Evolutionary conservation across 2,797 vertebrate species (phyloP).

Genomic region (Cirrhinus molitorella): DNA sequence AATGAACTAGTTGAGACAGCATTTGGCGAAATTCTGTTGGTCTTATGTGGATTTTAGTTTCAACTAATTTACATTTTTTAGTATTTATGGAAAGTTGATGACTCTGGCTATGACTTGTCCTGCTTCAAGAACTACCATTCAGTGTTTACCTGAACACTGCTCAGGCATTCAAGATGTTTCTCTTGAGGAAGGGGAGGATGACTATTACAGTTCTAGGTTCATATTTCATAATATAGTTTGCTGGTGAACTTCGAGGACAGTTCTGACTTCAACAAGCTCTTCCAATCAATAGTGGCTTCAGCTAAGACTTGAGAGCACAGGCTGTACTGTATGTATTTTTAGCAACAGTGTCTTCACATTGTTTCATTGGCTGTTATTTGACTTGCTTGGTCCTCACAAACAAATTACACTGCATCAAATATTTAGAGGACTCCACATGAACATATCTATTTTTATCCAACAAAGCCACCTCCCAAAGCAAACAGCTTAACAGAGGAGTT

Average conservation of each 20-base stretch:
- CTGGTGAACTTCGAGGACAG: slow-evolving; percentile 18
- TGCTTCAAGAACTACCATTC: background rate
- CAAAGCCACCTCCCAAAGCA: slow-evolving; percentile 44
- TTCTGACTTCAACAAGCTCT: background rate
- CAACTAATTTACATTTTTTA: background rate
- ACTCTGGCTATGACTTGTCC: background rate
- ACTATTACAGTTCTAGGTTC: background rate
- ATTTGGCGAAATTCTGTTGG: background rate
- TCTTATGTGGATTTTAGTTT: background rate
- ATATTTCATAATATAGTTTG: background rate
- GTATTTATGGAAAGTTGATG: background rate
- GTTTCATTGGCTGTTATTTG: slow-evolving; percentile 31
- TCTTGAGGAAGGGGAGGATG: background rate
- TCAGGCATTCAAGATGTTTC: background rate
- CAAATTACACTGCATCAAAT: slow-evolving; percentile 52
- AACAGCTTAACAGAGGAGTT: slow-evolving; percentile 32
- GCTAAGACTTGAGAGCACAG: background rate
- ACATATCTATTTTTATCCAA: slow-evolving; percentile 54
- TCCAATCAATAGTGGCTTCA: slow-evolving; percentile 7
- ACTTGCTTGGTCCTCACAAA: slow-evolving; percentile 47
- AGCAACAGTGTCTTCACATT: slow-evolving; percentile 20
- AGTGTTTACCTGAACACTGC: background rate
- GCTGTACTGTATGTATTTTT: slow-evolving; percentile 24
- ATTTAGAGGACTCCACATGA: slow-evolving; percentile 45
- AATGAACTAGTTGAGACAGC: background rate